phyloP scores from a whole-genome alignment of 2,888 invertebrate genomes.

The Heliconius hortense region DNA sequence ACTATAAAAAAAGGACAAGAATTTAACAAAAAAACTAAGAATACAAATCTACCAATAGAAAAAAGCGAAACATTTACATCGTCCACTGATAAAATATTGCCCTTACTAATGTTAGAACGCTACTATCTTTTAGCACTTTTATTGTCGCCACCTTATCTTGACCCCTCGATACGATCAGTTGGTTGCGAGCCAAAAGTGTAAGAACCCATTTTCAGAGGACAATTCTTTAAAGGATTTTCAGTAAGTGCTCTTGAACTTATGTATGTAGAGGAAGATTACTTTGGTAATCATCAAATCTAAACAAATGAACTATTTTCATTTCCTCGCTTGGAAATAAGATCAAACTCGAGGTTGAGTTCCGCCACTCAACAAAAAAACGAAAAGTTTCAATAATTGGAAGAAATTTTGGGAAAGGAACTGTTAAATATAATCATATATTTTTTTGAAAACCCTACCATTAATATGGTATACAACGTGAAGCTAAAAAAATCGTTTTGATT shows the following conservation, averaged over 20 bases:
- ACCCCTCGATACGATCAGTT: constrained; percentile 38
- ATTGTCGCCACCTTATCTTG: constrained; percentile 38
- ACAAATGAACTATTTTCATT: not conserved
- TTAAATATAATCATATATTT: too few species aligned
- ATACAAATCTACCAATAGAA: not conserved
- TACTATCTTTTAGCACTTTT: constrained; percentile 36
- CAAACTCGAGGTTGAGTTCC: too few species aligned
- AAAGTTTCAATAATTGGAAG: too few species aligned
- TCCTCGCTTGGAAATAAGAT: too few species aligned
- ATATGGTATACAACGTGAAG: too few species aligned
- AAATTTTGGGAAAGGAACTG: too few species aligned
- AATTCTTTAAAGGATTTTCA: constrained; percentile 19
- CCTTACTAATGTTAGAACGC: constrained; percentile 34
- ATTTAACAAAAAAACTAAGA: not conserved
- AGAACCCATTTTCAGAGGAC: constrained; percentile 31
- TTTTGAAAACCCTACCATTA: too few species aligned
- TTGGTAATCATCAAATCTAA: constrained; percentile 7
- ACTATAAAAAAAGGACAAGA: not conserved
- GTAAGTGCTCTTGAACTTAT: constrained; percentile 23
- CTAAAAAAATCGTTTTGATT: too few species aligned
- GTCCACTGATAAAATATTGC: constrained; percentile 23
- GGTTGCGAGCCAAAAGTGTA: constrained; percentile 37
- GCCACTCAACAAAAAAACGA: too few species aligned
- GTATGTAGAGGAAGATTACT: constrained; percentile 15
- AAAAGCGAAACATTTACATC: constrained; percentile 29